These are phyloP conservation scores for Oedothorax gibbosus DNA, from an alignment of 1,140 invertebrate genomes.

Conservation along the genomic window DNA sequence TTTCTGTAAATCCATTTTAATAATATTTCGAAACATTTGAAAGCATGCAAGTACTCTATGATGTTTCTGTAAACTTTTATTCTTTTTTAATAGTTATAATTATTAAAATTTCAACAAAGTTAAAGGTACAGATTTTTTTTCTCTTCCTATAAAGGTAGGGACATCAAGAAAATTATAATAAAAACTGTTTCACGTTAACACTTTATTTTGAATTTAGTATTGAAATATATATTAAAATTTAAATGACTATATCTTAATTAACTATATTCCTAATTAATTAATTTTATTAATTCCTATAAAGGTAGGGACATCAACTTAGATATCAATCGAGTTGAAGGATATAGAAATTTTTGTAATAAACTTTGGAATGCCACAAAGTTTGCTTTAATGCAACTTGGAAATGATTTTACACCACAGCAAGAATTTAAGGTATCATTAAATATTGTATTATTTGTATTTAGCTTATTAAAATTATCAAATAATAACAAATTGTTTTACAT, in stretches of 20 bases:
- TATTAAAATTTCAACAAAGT: no score
- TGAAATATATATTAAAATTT: no score
- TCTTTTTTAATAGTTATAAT: no score
- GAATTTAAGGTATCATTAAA: constrained; percentile 32
- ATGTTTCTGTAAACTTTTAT: no score
- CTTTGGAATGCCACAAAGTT: constrained; percentile 99
- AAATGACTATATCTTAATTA: no score
- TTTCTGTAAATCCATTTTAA: no score
- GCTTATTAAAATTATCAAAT: background rate
- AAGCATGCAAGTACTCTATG: no score
- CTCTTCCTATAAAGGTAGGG: constrained; percentile 69
- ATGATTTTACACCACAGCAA: constrained; percentile 66
- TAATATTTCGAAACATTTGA: no score
- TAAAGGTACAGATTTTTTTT: no score
- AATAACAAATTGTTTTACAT: background rate
- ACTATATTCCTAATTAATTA: background rate
- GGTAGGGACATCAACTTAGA: constrained; percentile 93
- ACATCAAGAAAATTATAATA: no score
- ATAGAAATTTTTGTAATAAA: constrained; percentile 99
- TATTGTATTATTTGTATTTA: background rate
- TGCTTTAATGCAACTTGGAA: constrained; percentile 76
- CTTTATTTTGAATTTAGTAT: no score
- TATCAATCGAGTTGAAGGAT: constrained; percentile 95
- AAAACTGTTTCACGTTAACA: no score
- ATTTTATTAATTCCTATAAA: background rate